These are phyloP conservation scores for Philotrypesis tridentata DNA, from an alignment of 1,140 invertebrate genomes.

Conservation along the genomic window DNA sequence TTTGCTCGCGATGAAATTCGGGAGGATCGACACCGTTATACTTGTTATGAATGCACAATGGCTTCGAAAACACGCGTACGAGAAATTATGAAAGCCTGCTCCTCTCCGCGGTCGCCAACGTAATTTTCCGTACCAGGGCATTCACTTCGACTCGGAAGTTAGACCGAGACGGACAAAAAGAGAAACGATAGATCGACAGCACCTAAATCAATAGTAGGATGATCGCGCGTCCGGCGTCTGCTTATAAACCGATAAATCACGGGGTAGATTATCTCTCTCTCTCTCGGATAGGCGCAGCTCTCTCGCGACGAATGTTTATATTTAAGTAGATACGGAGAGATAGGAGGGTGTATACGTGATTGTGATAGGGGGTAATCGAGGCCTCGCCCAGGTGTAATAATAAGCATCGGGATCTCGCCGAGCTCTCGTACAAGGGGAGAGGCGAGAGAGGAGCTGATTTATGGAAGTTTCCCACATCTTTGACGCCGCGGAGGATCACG, in stretches of 20 bases:
- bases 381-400: constrained; percentile 23
- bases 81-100: no score
- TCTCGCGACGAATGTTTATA: not conserved
- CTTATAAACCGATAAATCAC: constrained; percentile 20
- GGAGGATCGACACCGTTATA: no score
- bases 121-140: not conserved
- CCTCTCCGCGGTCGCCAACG: not conserved
- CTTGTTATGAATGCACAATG: no score
- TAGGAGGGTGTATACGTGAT: no score
- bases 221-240: not conserved
- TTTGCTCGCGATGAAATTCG: no score
- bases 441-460: constrained; percentile 24
- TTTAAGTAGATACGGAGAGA: not conserved
- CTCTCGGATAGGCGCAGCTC: not conserved
- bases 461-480: constrained; percentile 30
- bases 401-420: not conserved
- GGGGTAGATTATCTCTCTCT: no score
- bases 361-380: not conserved
- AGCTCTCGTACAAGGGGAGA: not conserved
- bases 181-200: not conserved
- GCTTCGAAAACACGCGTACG: no score
- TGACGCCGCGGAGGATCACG: not conserved
- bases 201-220: constrained; percentile 13
- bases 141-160: no score
- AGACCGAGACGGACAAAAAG: not conserved